These are phyloP conservation scores for Bradynema listronoti DNA, from an alignment of 1,140 invertebrate species.

Conservation along the genomic window DNA sequence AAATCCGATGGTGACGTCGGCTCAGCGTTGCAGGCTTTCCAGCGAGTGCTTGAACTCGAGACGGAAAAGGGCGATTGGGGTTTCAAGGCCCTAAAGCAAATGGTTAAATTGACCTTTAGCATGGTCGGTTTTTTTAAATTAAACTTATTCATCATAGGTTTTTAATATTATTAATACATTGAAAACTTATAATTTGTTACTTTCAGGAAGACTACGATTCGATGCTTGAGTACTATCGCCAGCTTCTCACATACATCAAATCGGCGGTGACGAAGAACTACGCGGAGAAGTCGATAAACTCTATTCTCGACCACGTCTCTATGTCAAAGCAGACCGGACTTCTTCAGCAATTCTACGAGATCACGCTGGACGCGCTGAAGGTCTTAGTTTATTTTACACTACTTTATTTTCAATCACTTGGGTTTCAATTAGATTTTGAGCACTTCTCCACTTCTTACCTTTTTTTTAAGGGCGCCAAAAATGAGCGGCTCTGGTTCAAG, in stretches of 20 bases:
- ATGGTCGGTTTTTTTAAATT: slow-evolving; percentile 65
- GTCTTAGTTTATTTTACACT: slow-evolving; percentile 47
- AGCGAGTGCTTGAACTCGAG: slow-evolving; percentile 75
- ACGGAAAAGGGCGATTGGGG: slow-evolving; percentile 99
- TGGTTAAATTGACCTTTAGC: slow-evolving; percentile 99
- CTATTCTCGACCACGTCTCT: slow-evolving; percentile 97
- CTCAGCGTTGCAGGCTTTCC: slow-evolving; percentile 87
- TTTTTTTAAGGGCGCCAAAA: slow-evolving; percentile 75
- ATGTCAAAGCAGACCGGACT: slow-evolving; percentile 84
- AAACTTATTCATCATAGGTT: neutral
- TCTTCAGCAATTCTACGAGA: slow-evolving; percentile 99
- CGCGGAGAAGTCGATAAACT: slow-evolving; percentile 98
- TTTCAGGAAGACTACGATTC: slow-evolving; percentile 79
- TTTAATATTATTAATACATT: slow-evolving; percentile 13
- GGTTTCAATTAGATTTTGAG: no score
- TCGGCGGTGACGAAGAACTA: slow-evolving; percentile 97
- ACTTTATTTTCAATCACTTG: no score
- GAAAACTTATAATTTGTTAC: slow-evolving; percentile 30
- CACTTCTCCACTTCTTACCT: no score
- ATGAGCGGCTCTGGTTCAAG: slow-evolving; percentile 98
- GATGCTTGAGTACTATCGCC: slow-evolving; percentile 95
- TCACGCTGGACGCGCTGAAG: slow-evolving; percentile 90
- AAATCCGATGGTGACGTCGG: slow-evolving; percentile 78
- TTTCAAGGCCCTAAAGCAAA: slow-evolving; percentile 99
- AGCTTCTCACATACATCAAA: slow-evolving; percentile 88